Evolutionary conservation across 2,888 invertebrate species (phyloP), one percentile per base, ranked within the genome.

Genomic region (Pollenia amentaria): DNA sequence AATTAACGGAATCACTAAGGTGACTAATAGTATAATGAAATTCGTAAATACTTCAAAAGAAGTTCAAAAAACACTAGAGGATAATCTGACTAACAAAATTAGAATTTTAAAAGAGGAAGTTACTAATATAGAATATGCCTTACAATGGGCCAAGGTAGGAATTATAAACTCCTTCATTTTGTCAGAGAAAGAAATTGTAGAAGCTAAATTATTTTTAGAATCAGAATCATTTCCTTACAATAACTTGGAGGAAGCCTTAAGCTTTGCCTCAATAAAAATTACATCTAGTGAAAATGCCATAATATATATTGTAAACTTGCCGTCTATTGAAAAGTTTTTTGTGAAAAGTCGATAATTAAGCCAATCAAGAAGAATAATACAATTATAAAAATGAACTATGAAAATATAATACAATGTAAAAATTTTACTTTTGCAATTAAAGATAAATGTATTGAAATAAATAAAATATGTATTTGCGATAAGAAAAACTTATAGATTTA

Each of bases 121-220:
- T n/a, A 62, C 11, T n/a, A 62, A n/a, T 18, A 62, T 64, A 18
- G 64, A 64, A 44, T 64, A 64, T 18, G 64, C 64, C 6, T 8
- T 64, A 65, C 44, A 65, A 65, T 65, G 65, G 65, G 18, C 65
- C 0, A 65, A 21, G 12, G 65, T 46, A 21, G 46, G 21, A 46
- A 42, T 64, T 2, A 18, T 57, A 11, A 57, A 57, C 29, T 57
- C 57, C 11, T 57, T 57, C 14, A 21, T 57, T 14, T 29, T 57
- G 6, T 29, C 29, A 11, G 57, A 57, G 29, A 29, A 57, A 29
- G 57, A 57, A 29, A 55, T 55, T 21, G 53, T n/a, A n/a, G n/a
- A n/a, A 21, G 53, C 18, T 9, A 55, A 55, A 55, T 21, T 21
- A 9, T 55, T 18, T 55, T 9, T 55, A 9, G 53, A 55, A 4